phyloP scores from a whole-genome alignment of 2,888 invertebrate genomes.

The Clunio marinus region DNA sequence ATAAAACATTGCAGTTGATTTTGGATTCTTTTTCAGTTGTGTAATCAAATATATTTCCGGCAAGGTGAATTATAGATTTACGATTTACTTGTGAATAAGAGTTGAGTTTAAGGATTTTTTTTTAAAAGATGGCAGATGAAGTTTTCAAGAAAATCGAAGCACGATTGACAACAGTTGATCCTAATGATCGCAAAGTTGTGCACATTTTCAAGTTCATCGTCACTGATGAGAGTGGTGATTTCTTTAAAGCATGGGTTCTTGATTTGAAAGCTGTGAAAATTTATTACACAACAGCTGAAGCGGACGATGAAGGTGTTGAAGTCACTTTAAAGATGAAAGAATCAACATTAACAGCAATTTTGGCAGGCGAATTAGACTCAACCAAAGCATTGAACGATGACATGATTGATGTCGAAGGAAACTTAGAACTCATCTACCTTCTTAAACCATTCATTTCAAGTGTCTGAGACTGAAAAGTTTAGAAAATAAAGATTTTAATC shows the following conservation, averaged over 20 bases:
- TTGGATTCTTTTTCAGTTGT: background rate
- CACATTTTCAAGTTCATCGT: conserved; percentile 41
- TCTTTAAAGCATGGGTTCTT: conserved; percentile 41
- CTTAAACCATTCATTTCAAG: conserved; percentile 18
- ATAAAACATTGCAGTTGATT: background rate
- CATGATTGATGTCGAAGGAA: conserved; percentile 41
- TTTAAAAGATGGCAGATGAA: conserved; percentile 40
- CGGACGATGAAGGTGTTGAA: conserved; percentile 33
- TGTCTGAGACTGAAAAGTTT: background rate
- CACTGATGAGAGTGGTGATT: conserved; percentile 37
- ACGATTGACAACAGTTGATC: conserved; percentile 41
- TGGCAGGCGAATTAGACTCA: conserved; percentile 39
- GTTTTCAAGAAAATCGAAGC: conserved; percentile 40
- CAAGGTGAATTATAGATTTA: background rate
- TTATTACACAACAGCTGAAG: conserved; percentile 22
- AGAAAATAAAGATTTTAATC: background rate
- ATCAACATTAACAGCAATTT: conserved; percentile 40
- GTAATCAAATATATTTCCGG: background rate
- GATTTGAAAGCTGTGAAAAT: conserved; percentile 41
- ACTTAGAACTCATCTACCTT: conserved; percentile 15
- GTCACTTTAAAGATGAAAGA: conserved; percentile 41
- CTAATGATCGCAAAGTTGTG: conserved; percentile 40
- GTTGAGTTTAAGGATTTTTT: too few species aligned
- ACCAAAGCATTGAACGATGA: conserved; percentile 41
- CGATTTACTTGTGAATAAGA: too few species aligned